These are phyloP conservation scores for Sisyra terminalis DNA, from an alignment of 2,888 invertebrate genomes.

Conservation along the genomic window DNA sequence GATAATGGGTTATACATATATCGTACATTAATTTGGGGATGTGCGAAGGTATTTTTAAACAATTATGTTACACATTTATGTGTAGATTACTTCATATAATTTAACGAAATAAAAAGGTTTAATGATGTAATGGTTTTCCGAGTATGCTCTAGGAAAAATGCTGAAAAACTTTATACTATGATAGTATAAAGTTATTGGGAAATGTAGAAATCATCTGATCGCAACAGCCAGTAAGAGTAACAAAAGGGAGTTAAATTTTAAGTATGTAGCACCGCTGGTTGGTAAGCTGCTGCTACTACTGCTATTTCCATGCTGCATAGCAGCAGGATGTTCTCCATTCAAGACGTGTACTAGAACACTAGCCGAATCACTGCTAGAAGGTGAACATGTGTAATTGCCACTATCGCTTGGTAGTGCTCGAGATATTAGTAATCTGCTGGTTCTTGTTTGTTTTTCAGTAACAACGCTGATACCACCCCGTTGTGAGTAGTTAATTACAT, in stretches of 20 bases:
- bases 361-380: constrained; percentile 36
- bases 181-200: too few species aligned
- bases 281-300: constrained; percentile 6
- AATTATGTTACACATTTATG: too few species aligned
- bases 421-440: constrained; percentile 69
- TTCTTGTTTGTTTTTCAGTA: constrained; percentile 70
- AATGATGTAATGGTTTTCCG: too few species aligned
- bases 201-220: not conserved
- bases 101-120: too few species aligned
- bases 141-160: too few species aligned
- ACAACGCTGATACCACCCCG: constrained; percentile 75
- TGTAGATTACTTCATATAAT: too few species aligned
- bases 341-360: constrained; percentile 39
- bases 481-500: constrained; percentile 70
- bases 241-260: not conserved
- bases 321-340: constrained; percentile 31
- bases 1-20: too few species aligned
- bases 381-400: constrained; percentile 81
- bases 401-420: constrained; percentile 68
- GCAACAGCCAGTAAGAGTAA: not conserved
- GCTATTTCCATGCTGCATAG: constrained; percentile 28
- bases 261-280: not conserved
- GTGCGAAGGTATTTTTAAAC: too few species aligned
- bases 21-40: too few species aligned
- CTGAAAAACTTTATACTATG: too few species aligned